Base-by-base conservation (phyloP, 1,140 invertebrate species). In the Brachionus sp. region DNA sequence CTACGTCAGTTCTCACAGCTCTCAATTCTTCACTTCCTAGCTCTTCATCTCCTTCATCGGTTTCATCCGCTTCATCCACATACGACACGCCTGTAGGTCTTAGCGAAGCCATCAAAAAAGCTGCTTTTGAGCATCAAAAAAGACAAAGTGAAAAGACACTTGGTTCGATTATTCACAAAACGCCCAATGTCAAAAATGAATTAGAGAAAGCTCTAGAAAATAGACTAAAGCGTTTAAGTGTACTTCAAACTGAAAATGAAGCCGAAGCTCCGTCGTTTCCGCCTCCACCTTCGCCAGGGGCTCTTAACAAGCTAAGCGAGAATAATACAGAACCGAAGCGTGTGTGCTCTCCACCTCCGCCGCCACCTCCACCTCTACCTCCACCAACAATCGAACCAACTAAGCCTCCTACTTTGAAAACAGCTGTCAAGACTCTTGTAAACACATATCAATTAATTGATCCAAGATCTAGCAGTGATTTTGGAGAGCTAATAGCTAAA, bases 401-500 rank as follows among this genome's bases (percentile, higher is more conserved):
- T n/a, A 42, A 23, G 12, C 16, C 39, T 3, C 0, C 19, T 1
- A 46, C 16, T 10, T 4, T 75, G 2, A 75, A 44, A 75, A 25
- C 37, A 46, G 25, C 39, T 46, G 39, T 46, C 13, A 75, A 75
- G 46, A 46, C 3, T 9, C 39, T 46, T 5, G 39, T 75, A n/a
- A 75, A 29, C 44, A 75, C n/a, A 19, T 75, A 75, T 33, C 70
- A 75, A 33, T 42, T 75, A 1, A 44, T 46, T 23, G 77, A 78
- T 62, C 80, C 80, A n/a, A 66, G 80, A 25, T 33, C 25, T 12
- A 57, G 50, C 35, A 57, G 62, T 29, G 50, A 83, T 23, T 83
- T 83, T 39, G 35, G 80, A 35, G 64, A 70, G n/a, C 37, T 83
- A 7, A 83, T 83, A 3, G 80, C 80, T 10, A 68, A 66, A 19